A percentile compares a stretch with the other conserved stretches of the same genome.
phyloP scores from a whole-genome alignment of 2,888 invertebrate species.

The Priocnemis perturbator region DNA sequence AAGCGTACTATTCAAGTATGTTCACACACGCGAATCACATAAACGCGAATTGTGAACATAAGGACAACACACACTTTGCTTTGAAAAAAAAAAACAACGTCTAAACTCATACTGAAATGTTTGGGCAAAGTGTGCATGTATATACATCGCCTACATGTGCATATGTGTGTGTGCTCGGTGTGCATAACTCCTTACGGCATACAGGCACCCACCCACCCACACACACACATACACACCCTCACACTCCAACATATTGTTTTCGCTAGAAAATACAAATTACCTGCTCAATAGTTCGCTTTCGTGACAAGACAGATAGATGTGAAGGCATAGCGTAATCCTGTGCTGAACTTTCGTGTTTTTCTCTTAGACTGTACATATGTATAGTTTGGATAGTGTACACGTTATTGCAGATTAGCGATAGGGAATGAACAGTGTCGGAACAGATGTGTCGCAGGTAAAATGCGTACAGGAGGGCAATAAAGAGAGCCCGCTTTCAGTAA shows the following conservation, averaged over 20 bases:
- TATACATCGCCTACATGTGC: not conserved
- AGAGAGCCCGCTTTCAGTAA: conserved; percentile 26
- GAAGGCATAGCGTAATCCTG: conserved; percentile 21
- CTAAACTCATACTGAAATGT: not conserved
- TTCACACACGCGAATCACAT: too few relatives aligned
- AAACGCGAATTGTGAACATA: too few relatives aligned
- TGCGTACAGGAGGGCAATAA: conserved; percentile 13
- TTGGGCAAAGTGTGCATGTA: not conserved
- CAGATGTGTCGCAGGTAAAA: conserved; percentile 33
- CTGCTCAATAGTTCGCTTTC: not conserved
- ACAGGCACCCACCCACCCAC: not conserved
- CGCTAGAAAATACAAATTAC: not conserved
- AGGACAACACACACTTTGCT: too few relatives aligned
- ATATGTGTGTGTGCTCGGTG: not conserved
- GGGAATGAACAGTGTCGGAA: conserved; percentile 52
- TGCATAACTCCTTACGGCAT: not conserved
- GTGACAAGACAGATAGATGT: conserved; percentile 8
- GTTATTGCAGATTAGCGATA: conserved; percentile 41
- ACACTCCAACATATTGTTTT: not conserved
- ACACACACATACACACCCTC: too few relatives aligned
- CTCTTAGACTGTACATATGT: conserved; percentile 39
- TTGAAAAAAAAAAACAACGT: not conserved
- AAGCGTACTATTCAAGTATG: too few relatives aligned
- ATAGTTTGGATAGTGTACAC: conserved; percentile 40
- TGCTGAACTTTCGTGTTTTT: conserved; percentile 31